Base-by-base conservation (phyloP, 2,888 invertebrate genomes). In the Meiosimyza decipiens region DNA sequence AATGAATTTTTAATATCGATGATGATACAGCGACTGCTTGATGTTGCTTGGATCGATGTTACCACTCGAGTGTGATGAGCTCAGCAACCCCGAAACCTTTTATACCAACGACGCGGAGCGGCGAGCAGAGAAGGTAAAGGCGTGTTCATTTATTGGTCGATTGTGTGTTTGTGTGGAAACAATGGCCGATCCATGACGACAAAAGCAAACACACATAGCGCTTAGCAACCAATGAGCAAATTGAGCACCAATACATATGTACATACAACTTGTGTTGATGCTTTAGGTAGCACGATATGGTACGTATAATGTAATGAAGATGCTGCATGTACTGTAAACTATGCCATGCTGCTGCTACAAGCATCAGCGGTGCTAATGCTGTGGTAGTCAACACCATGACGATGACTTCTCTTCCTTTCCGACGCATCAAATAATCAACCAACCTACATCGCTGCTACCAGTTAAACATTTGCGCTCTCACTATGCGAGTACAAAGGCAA, bases 1-100 rank as follows among this genome's bases (percentile, higher is more conserved):
- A 40, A 2, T 7, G 1, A 40, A 40, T 9, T 40, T 40, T 40
- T 40, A 40, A 40, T 40, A 40, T 40, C 18, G 54, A 40, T 51
- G 13, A 22, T 70, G 47, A 52, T 52, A 52, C 65, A 9, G 40
- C 40, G 40, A 40, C 40, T 9, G 52, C 59, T 60, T 75, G 79
- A 79, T 80, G 82, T 80, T 80, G 72, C 79, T 82, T 79, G 77
- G 79, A 78, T 77, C 78, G 77, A 77, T 77, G 78, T 78, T 78
- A 80, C 82, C 81, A 78, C 80, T 81, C 80, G 81, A 85, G 76
- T 85, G 83, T 83, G 75, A 57, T 79, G 76, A 81, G 79, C 79
- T 80, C 79, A 78, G 78, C 80, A 67, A 78, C 79, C 82, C 79
- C 76, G 74, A 79, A 74, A 71, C 74, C 76, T 83, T 85, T 82